A percentile compares a stretch with the other conserved stretches of the same genome.
Conservation (phyloP, 2,113 vertebrate species). For the Crotophaga sulcirostris region DNA sequence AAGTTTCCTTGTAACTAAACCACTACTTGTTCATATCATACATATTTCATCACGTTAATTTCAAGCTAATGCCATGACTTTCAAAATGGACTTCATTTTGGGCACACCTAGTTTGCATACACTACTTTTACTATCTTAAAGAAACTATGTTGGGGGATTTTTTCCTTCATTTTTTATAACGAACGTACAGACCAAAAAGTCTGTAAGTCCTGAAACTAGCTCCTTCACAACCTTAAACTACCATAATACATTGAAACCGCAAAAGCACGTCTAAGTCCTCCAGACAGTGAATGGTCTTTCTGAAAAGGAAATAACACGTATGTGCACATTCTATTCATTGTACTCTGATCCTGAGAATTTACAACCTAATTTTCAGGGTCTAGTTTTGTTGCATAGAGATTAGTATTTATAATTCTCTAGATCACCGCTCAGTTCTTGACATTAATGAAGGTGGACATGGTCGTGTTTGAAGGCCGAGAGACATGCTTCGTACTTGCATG, state of each 20-base stretch:
- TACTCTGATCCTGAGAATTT: background rate
- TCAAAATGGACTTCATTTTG: background rate
- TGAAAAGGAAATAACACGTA: background rate
- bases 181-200: background rate
- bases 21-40: background rate
- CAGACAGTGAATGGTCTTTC: background rate
- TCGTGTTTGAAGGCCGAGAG: background rate
- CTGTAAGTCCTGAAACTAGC: background rate
- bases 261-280: background rate
- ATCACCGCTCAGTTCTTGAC: background rate
- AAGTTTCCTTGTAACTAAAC: background rate
- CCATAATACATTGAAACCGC: background rate
- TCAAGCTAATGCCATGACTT: background rate
- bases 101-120: accelerated
- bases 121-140: background rate
- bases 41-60: background rate
- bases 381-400: background rate
- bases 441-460: background rate
- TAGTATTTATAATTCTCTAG: background rate
- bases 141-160: background rate
- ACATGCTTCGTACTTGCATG: background rate
- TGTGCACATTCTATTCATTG: background rate
- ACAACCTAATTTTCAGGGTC: background rate
- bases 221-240: background rate
- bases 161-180: background rate